Conservation (phyloP, 1,140 invertebrate species). For the Drosophila hydei region DNA sequence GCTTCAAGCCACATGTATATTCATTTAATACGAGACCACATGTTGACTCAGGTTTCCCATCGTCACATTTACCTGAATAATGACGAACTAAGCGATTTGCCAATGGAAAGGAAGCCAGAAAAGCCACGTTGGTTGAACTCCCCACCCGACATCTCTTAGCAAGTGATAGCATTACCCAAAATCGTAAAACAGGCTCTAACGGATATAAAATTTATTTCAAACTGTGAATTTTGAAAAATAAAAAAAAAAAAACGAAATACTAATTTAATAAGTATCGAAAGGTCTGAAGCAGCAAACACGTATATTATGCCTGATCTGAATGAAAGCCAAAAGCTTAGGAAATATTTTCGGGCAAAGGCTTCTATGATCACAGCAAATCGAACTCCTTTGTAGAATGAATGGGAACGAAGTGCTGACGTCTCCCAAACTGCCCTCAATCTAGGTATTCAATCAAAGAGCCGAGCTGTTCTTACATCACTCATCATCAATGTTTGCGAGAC, state of each 20-base stretch:
- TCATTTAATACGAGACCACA: conserved; percentile 22
- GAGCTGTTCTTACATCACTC: too few relatives aligned
- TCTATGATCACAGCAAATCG: too few relatives aligned
- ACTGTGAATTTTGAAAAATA: not conserved
- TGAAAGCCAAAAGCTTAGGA: too few relatives aligned
- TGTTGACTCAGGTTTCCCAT: not conserved
- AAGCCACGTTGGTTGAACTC: not conserved
- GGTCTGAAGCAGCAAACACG: too few relatives aligned
- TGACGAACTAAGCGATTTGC: not conserved
- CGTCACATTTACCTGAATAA: conserved; percentile 1
- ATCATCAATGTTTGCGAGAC: too few relatives aligned
- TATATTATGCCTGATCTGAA: too few relatives aligned
- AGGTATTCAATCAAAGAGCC: too few relatives aligned
- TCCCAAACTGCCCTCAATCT: too few relatives aligned
- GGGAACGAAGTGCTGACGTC: too few relatives aligned
- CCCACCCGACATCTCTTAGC: not conserved
- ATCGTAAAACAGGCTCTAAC: not conserved
- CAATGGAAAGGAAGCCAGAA: not conserved
- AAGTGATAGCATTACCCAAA: conserved; percentile 1
- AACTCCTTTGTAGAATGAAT: not conserved
- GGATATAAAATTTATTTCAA: not conserved
- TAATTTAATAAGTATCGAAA: not conserved
- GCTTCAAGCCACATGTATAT: conserved; percentile 17
- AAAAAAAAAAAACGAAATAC: not conserved
- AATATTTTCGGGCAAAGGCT: too few relatives aligned